Conservation (phyloP, 1,140 invertebrate species). For the Tribolium madens region DNA sequence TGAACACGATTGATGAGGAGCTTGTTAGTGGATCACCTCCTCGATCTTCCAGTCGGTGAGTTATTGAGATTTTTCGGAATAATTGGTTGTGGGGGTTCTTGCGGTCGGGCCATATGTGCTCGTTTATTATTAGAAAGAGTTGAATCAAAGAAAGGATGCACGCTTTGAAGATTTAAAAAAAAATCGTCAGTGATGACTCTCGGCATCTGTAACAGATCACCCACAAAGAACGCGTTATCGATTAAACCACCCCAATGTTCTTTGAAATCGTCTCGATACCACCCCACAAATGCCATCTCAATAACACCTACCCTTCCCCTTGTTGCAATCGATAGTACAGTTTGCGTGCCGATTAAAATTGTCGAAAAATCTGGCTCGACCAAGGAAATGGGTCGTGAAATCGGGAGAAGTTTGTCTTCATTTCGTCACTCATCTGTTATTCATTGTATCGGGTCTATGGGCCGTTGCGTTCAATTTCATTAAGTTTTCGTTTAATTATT, state of each 20-base stretch:
- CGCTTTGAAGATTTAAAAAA: conserved; percentile 5
- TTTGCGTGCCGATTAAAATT: neutral
- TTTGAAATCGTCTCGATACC: conserved; percentile 17
- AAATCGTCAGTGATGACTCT: too few relatives aligned
- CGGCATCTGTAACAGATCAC: conserved; percentile 61
- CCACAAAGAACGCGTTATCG: conserved; percentile 52
- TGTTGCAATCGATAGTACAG: neutral
- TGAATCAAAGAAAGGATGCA: conserved; percentile 29
- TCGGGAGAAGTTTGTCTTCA: conserved; percentile 57
- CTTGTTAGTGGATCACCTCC: conserved; percentile 46
- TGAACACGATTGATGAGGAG: conserved; percentile 52
- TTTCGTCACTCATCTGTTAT: conserved; percentile 62
- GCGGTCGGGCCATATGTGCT: neutral
- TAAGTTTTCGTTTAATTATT: conserved; percentile 45
- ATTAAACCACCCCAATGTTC: conserved; percentile 46
- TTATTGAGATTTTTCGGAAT: conserved; percentile 25
- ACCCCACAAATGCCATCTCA: neutral
- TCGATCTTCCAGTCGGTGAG: neutral
- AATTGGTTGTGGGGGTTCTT: conserved; percentile 3
- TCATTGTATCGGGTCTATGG: conserved; percentile 60
- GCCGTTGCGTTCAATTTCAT: conserved; percentile 54
- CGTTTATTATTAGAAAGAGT: conserved; percentile 18
- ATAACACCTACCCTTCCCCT: neutral
- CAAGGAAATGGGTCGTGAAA: conserved; percentile 56
- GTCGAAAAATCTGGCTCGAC: conserved; percentile 41